A percentile compares a stretch with the other conserved stretches of the same genome.
Evolutionary conservation across 2,888 invertebrate species (phyloP).

Genomic region (Sthenelais limicola): DNA sequence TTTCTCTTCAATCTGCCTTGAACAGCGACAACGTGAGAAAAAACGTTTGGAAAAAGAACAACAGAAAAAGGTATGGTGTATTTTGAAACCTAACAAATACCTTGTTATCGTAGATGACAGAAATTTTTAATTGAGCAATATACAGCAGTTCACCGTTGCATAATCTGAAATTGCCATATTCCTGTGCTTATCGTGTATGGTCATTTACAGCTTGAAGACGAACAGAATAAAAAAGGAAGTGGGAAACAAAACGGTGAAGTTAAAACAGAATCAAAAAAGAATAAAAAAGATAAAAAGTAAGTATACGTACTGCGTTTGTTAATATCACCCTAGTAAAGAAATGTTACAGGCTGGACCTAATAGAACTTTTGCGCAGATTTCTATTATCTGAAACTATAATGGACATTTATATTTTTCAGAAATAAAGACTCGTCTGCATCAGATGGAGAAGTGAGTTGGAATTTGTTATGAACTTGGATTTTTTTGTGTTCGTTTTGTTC

Average conservation of each 20-base stretch:
- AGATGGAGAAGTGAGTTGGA: conserved; percentile 3
- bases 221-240: conserved; percentile 32
- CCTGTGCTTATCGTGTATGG: background rate
- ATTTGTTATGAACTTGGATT: background rate
- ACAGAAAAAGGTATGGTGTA: conserved; percentile 43
- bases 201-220: conserved; percentile 23
- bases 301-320: conserved; percentile 25
- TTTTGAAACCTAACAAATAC: background rate
- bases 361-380: no score
- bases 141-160: no score
- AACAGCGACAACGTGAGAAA: conserved; percentile 66
- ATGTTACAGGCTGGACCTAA: no score
- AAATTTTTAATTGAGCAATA: no score
- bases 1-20: no score
- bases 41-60: conserved; percentile 63
- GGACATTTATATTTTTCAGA: conserved; percentile 6
- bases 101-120: no score
- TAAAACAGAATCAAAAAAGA: conserved; percentile 27
- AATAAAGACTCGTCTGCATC: conserved; percentile 14
- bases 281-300: conserved; percentile 57
- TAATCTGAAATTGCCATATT: background rate
- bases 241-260: conserved; percentile 31
- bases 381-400: background rate
- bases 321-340: background rate
- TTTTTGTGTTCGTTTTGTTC: background rate